A percentile compares a stretch with the other conserved stretches of the same genome.
Conservation (phyloP, 2,113 vertebrate species). For the Lethenteron reissneri region DNA sequence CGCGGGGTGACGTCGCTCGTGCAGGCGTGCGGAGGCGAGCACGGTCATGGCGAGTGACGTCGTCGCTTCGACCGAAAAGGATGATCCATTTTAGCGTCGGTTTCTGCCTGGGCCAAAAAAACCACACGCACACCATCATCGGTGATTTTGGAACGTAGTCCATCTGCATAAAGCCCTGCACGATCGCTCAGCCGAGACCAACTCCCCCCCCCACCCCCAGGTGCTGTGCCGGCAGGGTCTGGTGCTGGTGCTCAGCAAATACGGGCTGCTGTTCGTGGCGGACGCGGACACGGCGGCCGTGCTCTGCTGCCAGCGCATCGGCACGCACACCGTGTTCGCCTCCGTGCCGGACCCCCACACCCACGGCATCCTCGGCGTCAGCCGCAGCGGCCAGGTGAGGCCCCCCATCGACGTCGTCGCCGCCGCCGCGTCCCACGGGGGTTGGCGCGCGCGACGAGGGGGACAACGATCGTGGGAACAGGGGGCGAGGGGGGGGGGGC, state of each 20-base stretch:
- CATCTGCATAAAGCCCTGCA: too few relatives aligned
- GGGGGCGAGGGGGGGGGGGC: conserved; percentile 7
- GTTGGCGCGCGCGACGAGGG: conserved; percentile 7
- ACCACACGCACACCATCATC: too few relatives aligned
- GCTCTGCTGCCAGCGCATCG: conserved; percentile 3
- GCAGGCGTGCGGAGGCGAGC: too few relatives aligned
- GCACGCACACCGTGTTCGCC: conserved; percentile 9
- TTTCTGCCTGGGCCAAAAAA: too few relatives aligned
- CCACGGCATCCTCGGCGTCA: conserved; percentile 9
- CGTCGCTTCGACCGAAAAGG: too few relatives aligned
- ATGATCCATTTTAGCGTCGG: too few relatives aligned
- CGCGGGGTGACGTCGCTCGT: too few relatives aligned
- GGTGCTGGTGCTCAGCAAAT: conserved; percentile 8
- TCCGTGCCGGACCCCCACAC: background rate
- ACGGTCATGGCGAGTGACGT: too few relatives aligned
- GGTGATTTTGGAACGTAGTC: too few relatives aligned
- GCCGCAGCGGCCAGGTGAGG: conserved; percentile 10
- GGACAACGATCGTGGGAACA: conserved; percentile 13
- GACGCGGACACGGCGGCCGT: conserved; percentile 9
- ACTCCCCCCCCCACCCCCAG: background rate
- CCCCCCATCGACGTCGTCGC: too few relatives aligned
- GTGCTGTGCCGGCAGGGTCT: conserved; percentile 2
- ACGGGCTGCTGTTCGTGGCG: conserved; percentile 9
- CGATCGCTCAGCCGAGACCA: too few relatives aligned
- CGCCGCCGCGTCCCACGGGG: background rate